phyloP scores from a whole-genome alignment of 1,140 invertebrate genomes.

The Oscheius sp. region DNA sequence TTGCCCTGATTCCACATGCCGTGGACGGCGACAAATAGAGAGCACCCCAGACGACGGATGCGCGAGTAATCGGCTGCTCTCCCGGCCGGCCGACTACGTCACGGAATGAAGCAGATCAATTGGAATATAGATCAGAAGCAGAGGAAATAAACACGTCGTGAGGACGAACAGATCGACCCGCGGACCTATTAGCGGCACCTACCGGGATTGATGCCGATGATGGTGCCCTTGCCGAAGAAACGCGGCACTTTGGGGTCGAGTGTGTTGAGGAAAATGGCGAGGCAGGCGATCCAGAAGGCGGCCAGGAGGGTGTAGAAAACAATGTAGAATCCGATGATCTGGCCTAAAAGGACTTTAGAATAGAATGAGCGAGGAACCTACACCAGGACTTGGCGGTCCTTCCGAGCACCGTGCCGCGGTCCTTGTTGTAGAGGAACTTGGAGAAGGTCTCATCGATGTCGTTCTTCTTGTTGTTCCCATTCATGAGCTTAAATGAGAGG shows the following conservation, averaged over 20 bases:
- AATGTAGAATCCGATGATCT: slow-evolving; percentile 58
- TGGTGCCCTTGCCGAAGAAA: slow-evolving; percentile 60
- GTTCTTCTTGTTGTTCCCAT: slow-evolving; percentile 19
- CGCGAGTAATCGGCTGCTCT: too few species aligned
- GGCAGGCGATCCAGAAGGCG: slow-evolving; percentile 57
- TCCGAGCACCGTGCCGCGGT: slow-evolving; percentile 57
- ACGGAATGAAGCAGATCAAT: too few species aligned
- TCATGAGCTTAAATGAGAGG: slow-evolving; percentile 35
- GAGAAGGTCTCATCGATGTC: slow-evolving; percentile 31
- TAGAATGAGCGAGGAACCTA: slow-evolving; percentile 23
- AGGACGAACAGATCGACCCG: not conserved
- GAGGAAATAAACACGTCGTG: too few species aligned
- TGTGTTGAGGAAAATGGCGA: slow-evolving; percentile 54
- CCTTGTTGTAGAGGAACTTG: slow-evolving; percentile 42
- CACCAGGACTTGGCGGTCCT: slow-evolving; percentile 59
- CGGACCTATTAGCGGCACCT: slow-evolving; percentile 7
- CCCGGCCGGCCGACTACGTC: too few species aligned
- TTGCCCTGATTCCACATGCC: not conserved
- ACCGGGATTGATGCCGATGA: slow-evolving; percentile 60
- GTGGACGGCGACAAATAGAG: too few species aligned
- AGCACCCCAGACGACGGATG: too few species aligned
- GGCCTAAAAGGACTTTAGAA: slow-evolving; percentile 42
- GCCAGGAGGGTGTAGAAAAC: slow-evolving; percentile 56
- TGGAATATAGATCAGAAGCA: too few species aligned
- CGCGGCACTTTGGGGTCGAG: slow-evolving; percentile 55